Conservation (phyloP, 2,888 invertebrate species). For the Lasioglossum oenotherae region DNA sequence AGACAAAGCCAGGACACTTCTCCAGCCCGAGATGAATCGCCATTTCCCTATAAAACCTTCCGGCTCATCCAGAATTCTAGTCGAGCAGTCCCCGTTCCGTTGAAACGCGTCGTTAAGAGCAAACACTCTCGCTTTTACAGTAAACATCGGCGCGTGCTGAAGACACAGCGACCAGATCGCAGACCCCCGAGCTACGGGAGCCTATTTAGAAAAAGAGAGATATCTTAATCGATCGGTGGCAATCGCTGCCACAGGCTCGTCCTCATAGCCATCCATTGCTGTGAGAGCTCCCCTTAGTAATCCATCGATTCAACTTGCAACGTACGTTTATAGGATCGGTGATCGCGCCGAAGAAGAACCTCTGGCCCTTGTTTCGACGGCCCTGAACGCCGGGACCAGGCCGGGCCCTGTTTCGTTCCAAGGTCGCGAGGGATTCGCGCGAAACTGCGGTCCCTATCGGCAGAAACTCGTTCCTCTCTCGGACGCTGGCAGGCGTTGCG, state of each 20-base stretch:
- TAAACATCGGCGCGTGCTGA: slow-evolving; percentile 44
- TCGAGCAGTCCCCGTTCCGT: neutral
- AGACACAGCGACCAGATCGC: neutral
- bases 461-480: slow-evolving; percentile 40
- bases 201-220: slow-evolving; percentile 59
- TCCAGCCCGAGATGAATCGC: neutral
- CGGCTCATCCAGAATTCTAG: neutral
- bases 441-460: slow-evolving; percentile 34
- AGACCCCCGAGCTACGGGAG: slow-evolving; percentile 3
- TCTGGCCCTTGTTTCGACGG: slow-evolving; percentile 23
- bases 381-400: slow-evolving; percentile 26
- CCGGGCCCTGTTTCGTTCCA: slow-evolving; percentile 26
- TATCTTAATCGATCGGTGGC: slow-evolving; percentile 44
- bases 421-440: slow-evolving; percentile 52
- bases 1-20: neutral
- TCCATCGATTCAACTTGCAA: neutral
- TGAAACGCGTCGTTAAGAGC: slow-evolving; percentile 19
- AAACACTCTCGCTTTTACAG: slow-evolving; percentile 48
- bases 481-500: neutral
- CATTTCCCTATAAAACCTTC: neutral
- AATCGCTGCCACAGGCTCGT: neutral
- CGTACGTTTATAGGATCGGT: neutral
- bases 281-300: neutral
- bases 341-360: neutral
- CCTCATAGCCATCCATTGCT: neutral